These are phyloP conservation scores for Odontomachus brunneus DNA, from an alignment of 1,140 invertebrate species.

Conservation along the genomic window DNA sequence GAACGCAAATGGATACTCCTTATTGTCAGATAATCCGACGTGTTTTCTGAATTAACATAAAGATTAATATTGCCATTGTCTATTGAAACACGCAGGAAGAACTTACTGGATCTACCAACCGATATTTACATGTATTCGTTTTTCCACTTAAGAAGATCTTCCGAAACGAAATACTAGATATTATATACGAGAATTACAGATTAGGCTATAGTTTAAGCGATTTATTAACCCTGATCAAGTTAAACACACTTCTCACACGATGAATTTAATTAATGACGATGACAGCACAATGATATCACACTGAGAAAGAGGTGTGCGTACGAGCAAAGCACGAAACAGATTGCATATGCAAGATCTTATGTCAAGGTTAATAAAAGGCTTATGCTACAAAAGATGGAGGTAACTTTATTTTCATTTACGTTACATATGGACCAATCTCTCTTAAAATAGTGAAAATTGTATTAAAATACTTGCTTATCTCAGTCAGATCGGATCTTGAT, in stretches of 20 bases:
- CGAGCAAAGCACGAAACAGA: neutral
- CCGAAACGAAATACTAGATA: neutral
- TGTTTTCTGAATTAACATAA: neutral
- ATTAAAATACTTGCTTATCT: slow-evolving; percentile 27
- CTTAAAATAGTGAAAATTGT: slow-evolving; percentile 29
- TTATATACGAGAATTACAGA: slow-evolving; percentile 37
- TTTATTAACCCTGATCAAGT: slow-evolving; percentile 50
- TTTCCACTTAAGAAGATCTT: neutral
- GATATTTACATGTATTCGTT: neutral
- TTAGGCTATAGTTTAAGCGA: slow-evolving; percentile 1
- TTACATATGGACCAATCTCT: neutral
- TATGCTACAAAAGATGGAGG: slow-evolving; percentile 34
- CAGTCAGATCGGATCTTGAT: slow-evolving; percentile 14
- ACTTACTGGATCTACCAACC: neutral
- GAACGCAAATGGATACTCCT: too few species aligned
- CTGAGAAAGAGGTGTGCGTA: neutral
- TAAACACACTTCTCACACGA: neutral
- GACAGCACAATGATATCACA: neutral
- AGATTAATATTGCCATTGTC: neutral
- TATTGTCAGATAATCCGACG: neutral
- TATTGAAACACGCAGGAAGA: neutral
- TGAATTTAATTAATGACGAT: neutral
- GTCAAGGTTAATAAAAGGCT: slow-evolving; percentile 36
- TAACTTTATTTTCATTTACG: slow-evolving; percentile 47
- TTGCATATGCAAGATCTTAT: neutral